Conservation (phyloP, 2,888 invertebrate genomes). For the Hylaea fasciaria region DNA sequence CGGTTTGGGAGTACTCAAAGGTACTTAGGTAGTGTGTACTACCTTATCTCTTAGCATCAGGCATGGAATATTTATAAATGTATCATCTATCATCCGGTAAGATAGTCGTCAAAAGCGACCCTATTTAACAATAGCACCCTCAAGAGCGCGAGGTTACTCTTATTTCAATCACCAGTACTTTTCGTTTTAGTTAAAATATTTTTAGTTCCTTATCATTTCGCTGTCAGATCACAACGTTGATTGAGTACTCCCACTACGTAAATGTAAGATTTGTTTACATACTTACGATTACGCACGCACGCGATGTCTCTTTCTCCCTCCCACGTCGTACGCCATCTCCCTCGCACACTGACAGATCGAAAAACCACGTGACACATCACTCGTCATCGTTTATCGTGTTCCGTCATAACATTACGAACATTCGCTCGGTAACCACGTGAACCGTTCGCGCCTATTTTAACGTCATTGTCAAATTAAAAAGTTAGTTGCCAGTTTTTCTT, state of each 20-base stretch:
- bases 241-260: slow-evolving; percentile 19
- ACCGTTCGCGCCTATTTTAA: slow-evolving; percentile 26
- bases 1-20: too few relatives aligned
- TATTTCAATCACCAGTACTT: too few relatives aligned
- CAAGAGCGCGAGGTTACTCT: too few relatives aligned
- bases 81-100: too few relatives aligned
- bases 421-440: slow-evolving; percentile 18
- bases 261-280: slow-evolving; percentile 56
- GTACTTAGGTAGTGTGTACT: too few relatives aligned
- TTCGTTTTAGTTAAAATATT: not conserved
- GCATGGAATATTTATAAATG: too few relatives aligned
- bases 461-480: slow-evolving; percentile 32
- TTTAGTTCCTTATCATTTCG: not conserved
- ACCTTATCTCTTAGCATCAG: too few relatives aligned
- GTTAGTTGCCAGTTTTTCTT: slow-evolving; percentile 22
- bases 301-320: slow-evolving; percentile 54
- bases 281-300: slow-evolving; percentile 58
- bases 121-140: too few relatives aligned
- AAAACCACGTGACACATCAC: slow-evolving; percentile 65
- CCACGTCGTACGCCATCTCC: slow-evolving; percentile 59
- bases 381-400: slow-evolving; percentile 46
- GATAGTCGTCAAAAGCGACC: too few relatives aligned
- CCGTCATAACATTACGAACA: slow-evolving; percentile 42
- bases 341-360: slow-evolving; percentile 74
- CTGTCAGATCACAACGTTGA: slow-evolving; percentile 7